Evolutionary conservation across 2,888 invertebrate genomes (phyloP), one percentile per base, ranked within the genome.

Genomic region (Apeira syringaria): DNA sequence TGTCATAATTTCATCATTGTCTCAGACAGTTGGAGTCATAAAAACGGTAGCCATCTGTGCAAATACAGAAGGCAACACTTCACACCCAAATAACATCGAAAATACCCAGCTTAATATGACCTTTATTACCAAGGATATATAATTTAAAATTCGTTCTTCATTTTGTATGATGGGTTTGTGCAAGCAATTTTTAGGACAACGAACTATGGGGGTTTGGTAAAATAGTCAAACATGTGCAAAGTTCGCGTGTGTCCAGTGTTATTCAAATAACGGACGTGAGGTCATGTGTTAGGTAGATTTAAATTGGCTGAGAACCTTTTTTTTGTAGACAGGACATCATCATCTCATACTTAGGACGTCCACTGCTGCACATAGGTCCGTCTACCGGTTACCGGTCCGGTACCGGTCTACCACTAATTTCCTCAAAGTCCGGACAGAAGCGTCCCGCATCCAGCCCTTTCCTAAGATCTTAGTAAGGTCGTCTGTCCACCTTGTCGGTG

Each of bases 11-110:
- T 51, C 34, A 51, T 38, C 48, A 59, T 62, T 56, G 47, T 60
- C 52, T 46, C 39, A 55, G 59, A 54, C 27, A 45, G 42, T 55
- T 59, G 48, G 36, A 50, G 39, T 56, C 54, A 65, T 63, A 66
- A 70, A 69, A 64, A 71, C 61, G 41, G 70, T 62, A 68, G 68
- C 68, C 73, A 74, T 68, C 65, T 76, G 76, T 61, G 61, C 68
- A 71, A 74, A 73, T 61, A 59, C 52, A 35, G 45, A 46, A 20
- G 35, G 40, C 54, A 35, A 52, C 63, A 67, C 64, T 70, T 66
- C 62, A 56, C 56, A 48, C 45, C 25, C 27, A 55, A 59, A 59
- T 61, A 60, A 60, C 60, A 59, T 20, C 53, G 50, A 29, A 33
- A 45, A 52, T 9, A 4, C 9, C 47, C 51, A 3, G 3, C 2